Base-by-base conservation (phyloP, 2,113 vertebrate genomes). In the cat (Felis catus) region DNA sequence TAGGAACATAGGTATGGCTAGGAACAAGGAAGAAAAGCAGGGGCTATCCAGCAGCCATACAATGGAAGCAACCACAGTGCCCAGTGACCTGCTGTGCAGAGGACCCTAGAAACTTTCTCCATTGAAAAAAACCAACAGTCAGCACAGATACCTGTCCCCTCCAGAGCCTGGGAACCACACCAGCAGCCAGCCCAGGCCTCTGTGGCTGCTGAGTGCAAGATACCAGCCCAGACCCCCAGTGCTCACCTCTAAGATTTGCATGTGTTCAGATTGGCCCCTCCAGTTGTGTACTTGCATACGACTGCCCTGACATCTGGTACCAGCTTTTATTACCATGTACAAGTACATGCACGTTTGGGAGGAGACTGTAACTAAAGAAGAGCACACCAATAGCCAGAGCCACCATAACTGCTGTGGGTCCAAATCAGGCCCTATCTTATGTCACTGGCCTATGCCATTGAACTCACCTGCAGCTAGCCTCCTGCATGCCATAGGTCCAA, bases 221-320 rank as follows among this genome's bases (percentile, higher is more conserved):
- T 7, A 36, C 9, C 31, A 5, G 23, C 31, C 74, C 48, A 23
- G 51, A 63, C 1, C 14, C 10, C 2, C 66, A 18, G 0, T 3
- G 33, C 53, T 71, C 25, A 71, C 66, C 31, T 71, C 8, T 1
- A 41, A 18, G 1, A 68, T 70, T 4, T 0, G 8, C 25, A 29
- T 15, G 13, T 66, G 11, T 58, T 51, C 33, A 48, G 33, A 9
- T 6, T 33, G 48, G 41, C 13, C 66, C 51, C 65, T 39, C 41
- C 53, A 89, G 53, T 3, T 51, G 53, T 80, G 63, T 18, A 25
- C 25, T 13, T 94, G 15, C 31, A 36, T 4, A 23, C 19, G 10
- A 13, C 13, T 27, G 25, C 7, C 18, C 76, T 53, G 83, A 79
- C 14, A 2, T 8, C 21, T 36, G n/a, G 3, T 25, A 88, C 18